A percentile compares a stretch with the other conserved stretches of the same genome.
Conservation (phyloP, 2,888 invertebrate genomes). For the Synergus japonicus region DNA sequence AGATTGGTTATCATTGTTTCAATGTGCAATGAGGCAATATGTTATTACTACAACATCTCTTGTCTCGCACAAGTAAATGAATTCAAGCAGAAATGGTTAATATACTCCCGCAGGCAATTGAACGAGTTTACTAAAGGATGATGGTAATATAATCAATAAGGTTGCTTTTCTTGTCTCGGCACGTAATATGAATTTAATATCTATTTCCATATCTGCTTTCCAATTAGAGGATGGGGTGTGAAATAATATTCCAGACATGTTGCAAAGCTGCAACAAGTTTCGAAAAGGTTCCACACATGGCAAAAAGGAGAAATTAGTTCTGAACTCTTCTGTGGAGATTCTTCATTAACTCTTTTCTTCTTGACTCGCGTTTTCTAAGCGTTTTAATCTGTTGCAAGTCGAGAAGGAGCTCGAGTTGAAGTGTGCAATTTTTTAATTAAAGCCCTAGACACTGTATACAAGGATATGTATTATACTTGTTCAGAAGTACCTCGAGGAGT, state of each 20-base stretch:
- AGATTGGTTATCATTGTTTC: slow-evolving; percentile 30
- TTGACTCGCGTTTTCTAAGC: neutral
- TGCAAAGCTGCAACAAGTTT: neutral
- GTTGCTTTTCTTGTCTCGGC: neutral
- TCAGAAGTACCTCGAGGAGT: neutral
- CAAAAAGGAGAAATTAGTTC: neutral
- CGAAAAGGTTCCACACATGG: neutral
- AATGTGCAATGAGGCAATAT: slow-evolving; percentile 16
- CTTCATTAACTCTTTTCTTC: neutral
- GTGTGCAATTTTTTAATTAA: neutral
- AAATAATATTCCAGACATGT: too few relatives aligned
- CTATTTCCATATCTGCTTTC: too few relatives aligned
- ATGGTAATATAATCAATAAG: neutral
- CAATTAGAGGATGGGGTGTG: too few relatives aligned
- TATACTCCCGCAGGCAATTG: slow-evolving; percentile 3
- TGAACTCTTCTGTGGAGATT: neutral
- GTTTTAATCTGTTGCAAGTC: neutral
- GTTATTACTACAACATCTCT: slow-evolving; percentile 10
- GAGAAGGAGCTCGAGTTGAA: neutral
- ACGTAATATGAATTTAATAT: neutral
- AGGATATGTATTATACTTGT: neutral
- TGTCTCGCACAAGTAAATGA: slow-evolving; percentile 15
- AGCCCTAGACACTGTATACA: neutral
- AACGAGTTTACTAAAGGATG: neutral
- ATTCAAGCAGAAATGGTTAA: slow-evolving; percentile 31